Conservation (phyloP, 1,140 invertebrate genomes). For the Brachionus sp. region DNA sequence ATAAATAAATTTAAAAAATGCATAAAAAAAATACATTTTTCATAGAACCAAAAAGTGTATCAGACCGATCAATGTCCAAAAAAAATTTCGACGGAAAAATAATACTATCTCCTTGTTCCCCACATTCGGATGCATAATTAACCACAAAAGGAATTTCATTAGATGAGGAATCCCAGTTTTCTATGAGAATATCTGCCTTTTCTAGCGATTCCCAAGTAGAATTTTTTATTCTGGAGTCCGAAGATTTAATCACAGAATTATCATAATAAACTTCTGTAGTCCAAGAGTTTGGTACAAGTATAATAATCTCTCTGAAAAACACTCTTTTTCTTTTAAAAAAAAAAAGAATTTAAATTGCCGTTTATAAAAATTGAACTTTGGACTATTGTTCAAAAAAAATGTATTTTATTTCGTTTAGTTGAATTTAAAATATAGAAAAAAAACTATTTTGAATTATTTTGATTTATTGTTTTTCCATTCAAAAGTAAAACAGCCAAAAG, state of each 20-base stretch:
- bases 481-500: too few relatives aligned
- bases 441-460: too few relatives aligned
- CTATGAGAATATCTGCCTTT: background rate
- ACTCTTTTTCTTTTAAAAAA: slow-evolving; percentile 9
- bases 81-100: slow-evolving; percentile 24
- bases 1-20: background rate
- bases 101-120: background rate
- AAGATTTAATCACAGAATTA: background rate
- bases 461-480: too few relatives aligned
- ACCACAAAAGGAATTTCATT: slow-evolving; percentile 35
- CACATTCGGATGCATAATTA: slow-evolving; percentile 33
- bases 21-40: background rate
- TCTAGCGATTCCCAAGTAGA: slow-evolving; percentile 16
- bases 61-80: background rate
- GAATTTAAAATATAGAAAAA: too few relatives aligned
- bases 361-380: too few relatives aligned
- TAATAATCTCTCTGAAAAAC: slow-evolving; percentile 23
- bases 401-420: too few relatives aligned
- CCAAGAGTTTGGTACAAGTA: slow-evolving; percentile 12
- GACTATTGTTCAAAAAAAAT: too few relatives aligned
- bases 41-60: background rate
- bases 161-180: background rate
- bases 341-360: background rate
- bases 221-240: background rate
- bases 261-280: slow-evolving; percentile 1